Conservation (phyloP, 1,140 invertebrate genomes). For the Drosophila navojoa region DNA sequence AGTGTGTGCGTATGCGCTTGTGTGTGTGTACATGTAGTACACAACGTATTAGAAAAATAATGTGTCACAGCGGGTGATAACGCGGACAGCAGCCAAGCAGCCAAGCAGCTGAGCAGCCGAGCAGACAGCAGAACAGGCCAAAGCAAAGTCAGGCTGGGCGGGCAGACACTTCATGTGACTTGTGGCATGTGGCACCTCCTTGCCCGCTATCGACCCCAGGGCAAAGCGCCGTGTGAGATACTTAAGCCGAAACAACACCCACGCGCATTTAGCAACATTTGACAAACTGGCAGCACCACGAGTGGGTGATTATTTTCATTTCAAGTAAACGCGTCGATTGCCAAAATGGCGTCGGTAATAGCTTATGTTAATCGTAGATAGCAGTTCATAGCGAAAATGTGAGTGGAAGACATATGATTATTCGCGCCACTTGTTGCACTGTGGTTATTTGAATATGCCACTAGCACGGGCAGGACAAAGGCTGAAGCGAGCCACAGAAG, state of each 20-base stretch:
- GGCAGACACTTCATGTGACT: conserved; percentile 57
- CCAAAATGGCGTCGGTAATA: conserved; percentile 67
- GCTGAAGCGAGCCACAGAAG: conserved; percentile 39
- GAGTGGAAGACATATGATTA: neutral
- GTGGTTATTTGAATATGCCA: conserved; percentile 34
- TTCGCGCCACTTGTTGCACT: conserved; percentile 57
- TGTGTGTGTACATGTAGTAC: conserved; percentile 14
- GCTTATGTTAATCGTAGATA: conserved; percentile 42
- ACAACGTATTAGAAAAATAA: conserved; percentile 77
- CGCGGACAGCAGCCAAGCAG: conserved; percentile 45
- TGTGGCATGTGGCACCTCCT: conserved; percentile 22
- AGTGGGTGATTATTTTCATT: conserved; percentile 17
- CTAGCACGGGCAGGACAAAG: conserved; percentile 22
- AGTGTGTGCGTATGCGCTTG: conserved; percentile 15
- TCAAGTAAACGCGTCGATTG: conserved; percentile 12
- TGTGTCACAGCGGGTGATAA: conserved; percentile 77
- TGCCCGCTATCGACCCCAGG: conserved; percentile 4
- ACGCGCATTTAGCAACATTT: conserved; percentile 53
- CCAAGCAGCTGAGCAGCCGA: conserved; percentile 1
- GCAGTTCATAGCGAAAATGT: conserved; percentile 19
- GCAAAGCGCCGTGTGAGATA: conserved; percentile 37
- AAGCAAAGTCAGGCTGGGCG: conserved; percentile 50
- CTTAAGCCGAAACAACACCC: conserved; percentile 56
- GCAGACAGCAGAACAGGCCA: conserved; percentile 21
- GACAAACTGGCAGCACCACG: conserved; percentile 18